Conservation (phyloP, 2,888 invertebrate species). For the Aspidiotus destructor region DNA sequence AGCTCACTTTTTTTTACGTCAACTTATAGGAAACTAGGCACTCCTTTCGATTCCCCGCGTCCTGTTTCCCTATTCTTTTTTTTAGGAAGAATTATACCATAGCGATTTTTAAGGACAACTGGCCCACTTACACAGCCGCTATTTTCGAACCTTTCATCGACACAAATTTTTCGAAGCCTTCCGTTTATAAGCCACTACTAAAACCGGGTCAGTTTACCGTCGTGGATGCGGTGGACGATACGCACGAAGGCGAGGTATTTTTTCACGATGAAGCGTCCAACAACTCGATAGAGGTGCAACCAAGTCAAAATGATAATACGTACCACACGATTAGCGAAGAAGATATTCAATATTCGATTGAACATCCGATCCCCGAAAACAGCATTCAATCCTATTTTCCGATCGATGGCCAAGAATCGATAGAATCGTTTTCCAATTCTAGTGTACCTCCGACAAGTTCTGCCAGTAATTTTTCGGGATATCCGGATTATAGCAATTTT, state of each 20-base stretch:
- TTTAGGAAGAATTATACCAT: slow-evolving; percentile 17
- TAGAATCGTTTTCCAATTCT: neutral
- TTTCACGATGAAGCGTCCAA: neutral
- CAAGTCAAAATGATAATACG: neutral
- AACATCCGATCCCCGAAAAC: neutral
- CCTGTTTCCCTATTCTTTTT: neutral
- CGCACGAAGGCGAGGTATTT: slow-evolving; percentile 27
- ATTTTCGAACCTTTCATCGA: slow-evolving; percentile 10
- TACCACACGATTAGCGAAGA: slow-evolving; percentile 15
- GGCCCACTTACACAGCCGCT: slow-evolving; percentile 13
- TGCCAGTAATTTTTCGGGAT: slow-evolving; percentile 15
- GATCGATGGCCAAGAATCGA: neutral
- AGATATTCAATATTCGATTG: neutral
- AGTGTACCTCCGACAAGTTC: neutral
- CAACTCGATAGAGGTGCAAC: neutral
- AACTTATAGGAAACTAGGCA: too few relatives aligned
- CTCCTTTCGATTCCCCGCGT: too few relatives aligned
- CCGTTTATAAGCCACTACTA: neutral
- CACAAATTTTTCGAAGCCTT: slow-evolving; percentile 1
- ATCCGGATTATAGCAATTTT: slow-evolving; percentile 5
- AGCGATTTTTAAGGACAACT: slow-evolving; percentile 21
- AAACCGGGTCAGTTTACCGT: slow-evolving; percentile 15
- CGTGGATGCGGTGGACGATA: slow-evolving; percentile 19
- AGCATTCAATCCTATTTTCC: slow-evolving; percentile 26
- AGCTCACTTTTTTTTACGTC: too few relatives aligned